phyloP scores from a whole-genome alignment of 2,797 vertebrate genomes.

The Zalophus californianus region DNA sequence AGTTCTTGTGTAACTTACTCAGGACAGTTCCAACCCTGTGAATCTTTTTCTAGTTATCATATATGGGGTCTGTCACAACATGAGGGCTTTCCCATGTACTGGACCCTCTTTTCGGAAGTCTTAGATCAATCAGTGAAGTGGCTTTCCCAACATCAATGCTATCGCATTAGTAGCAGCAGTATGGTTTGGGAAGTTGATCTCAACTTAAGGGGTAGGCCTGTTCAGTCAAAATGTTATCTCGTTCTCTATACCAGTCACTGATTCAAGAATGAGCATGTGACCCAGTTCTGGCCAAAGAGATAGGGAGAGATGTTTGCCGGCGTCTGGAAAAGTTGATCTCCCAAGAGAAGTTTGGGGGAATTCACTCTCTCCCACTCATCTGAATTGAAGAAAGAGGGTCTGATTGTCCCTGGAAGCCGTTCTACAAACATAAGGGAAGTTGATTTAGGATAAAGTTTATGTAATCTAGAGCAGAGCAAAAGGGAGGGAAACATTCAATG shows the following conservation, averaged over 20 bases:
- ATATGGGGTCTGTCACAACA: neutral
- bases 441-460: neutral
- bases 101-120: neutral
- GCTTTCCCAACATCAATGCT: neutral
- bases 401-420: neutral
- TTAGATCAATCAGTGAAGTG: neutral
- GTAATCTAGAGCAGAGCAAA: neutral
- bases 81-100: neutral
- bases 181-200: neutral
- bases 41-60: neutral
- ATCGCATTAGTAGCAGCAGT: neutral
- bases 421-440: neutral
- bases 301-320: neutral
- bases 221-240: neutral
- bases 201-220: neutral
- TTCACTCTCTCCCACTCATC: neutral
- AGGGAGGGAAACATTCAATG: neutral
- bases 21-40: neutral
- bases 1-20: neutral
- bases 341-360: neutral
- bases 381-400: neutral
- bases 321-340: neutral
- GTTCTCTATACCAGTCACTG: neutral
- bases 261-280: neutral
- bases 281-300: neutral